Base-by-base conservation (phyloP, 2,113 vertebrate genomes). In the Psilopsiagon aurifrons region DNA sequence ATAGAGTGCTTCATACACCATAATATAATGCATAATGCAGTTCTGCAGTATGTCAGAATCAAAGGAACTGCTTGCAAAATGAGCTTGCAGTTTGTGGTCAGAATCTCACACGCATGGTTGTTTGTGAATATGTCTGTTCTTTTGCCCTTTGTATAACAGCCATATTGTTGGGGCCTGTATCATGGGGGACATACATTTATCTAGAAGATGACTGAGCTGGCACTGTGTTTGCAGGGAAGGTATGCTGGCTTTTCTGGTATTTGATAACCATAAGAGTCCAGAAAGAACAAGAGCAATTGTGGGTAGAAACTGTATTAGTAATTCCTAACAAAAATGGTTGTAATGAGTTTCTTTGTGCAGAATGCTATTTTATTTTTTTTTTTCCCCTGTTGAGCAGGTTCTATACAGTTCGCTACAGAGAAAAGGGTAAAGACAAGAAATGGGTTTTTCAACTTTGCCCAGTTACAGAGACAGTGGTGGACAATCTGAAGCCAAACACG, bases 401-500 rank as follows among this genome's bases (percentile, higher is more conserved):
- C 95, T 99, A 99, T 90, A 99, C 98, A 10, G 98, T 99, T 96
- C 99, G 99, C 85, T 99, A 99, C 92, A 98, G 98, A 97, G 99
- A 99, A 97, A 98, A 98, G 64, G 98, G 97, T 96, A 99, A 98
- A 94, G 98, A 98, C 93, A 98, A 98, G 96, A 99, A 98, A 92
- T 99, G 99, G 99, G 98, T 98, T 97, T 99, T 99, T 95, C 99
- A 99, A 74, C 98, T 98, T 75, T 99, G 99, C 95, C 99, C 99
- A 43, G 98, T 98, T 39, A 99, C 98, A 31, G 98, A 99, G 96
- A 99, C 99, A 1, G 98, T 99, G 84, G 98, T 99, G 54, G 99
- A 99, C 69, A 98, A 99, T 79, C 97, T 99, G 70, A 99, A 98
- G 93, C 99, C 99, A 51, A 98, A 99, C 47, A 98, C 98, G 0